Evolutionary conservation across 2,888 invertebrate genomes (phyloP).

Genomic region (Athalia circularis): DNA sequence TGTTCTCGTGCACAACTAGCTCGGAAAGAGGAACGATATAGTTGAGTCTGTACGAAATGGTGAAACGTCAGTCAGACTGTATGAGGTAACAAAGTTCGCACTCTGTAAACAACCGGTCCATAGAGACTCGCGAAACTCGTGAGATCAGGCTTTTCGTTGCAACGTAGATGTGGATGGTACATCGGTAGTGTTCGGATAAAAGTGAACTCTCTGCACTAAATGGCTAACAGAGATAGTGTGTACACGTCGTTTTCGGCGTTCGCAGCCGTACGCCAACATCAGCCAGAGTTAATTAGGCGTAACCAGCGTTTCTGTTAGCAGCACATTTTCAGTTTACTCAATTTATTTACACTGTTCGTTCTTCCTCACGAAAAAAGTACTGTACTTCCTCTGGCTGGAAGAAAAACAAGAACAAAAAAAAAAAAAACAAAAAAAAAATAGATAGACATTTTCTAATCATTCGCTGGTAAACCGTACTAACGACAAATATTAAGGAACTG

Average conservation of each 20-base stretch:
- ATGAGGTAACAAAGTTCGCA: conserved; percentile 17
- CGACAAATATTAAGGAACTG: not conserved
- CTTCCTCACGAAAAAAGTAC: not conserved
- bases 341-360: conserved; percentile 17
- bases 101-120: conserved; percentile 40
- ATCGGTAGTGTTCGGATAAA: not conserved
- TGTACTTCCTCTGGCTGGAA: not conserved
- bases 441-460: not conserved
- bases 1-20: not conserved
- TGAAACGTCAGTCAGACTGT: conserved; percentile 2
- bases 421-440: too few relatives aligned
- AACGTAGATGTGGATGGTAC: not conserved
- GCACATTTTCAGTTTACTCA: conserved; percentile 17
- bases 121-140: conserved; percentile 29
- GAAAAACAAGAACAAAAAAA: not conserved
- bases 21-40: not conserved
- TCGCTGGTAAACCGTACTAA: not conserved
- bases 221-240: conserved; percentile 42
- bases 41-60: too few relatives aligned
- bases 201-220: conserved; percentile 21
- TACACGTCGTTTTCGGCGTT: conserved; percentile 43
- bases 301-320: conserved; percentile 44
- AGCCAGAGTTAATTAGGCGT: conserved; percentile 42
- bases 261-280: conserved; percentile 8
- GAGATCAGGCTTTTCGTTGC: not conserved